Base-by-base conservation (phyloP, 2,888 invertebrate species). In the Acanthosepion lycidas region DNA sequence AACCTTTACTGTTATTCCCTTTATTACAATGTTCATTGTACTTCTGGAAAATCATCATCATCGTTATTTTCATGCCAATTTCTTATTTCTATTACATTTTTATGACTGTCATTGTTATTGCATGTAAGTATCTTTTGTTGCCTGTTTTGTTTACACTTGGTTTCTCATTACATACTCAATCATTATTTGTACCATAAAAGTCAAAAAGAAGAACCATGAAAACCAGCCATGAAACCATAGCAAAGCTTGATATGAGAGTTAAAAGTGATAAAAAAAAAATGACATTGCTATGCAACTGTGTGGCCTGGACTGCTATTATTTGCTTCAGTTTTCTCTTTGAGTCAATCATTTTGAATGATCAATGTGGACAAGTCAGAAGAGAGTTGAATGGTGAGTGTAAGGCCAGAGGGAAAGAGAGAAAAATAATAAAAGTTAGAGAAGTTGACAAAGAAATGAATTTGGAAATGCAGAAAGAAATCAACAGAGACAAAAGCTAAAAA, bases 101-200 rank as follows among this genome's bases (percentile, higher is more conserved):
- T 78, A n/a, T 78, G n/a, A n/a, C 33, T n/a, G n/a, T 78, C 78
- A 33, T 78, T 33, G n/a, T 78, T 78, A 78, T 78, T 78, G 9
- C 12, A 78, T 78, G n/a, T 78, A 78, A 6, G 28, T 78, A 33
- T 78, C 78, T 78, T 78, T n/a, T 78, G 9, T 12, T 33, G 8
- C 26, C 6, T n/a, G n/a, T 78, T 78, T 15, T 78, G 78, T 78
- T 78, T n/a, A n/a, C n/a, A 78, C n/a, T 78, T 78, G 78, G n/a
- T n/a, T 78, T n/a, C 78, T 78, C n/a, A 15, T 78, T 78, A 78
- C n/a, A 33, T 78, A 28, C n/a, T 78, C 78, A 78, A 78, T 78
- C 78, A 78, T 78, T 78, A 78, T 78, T 78, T 15, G 78, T 78
- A n/a, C n/a, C 78, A 78, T 78, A 78, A 78, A 78, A 78, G n/a